Evolutionary conservation across 2,113 vertebrate species (phyloP).

Genomic region (Hemicordylus capensis): DNA sequence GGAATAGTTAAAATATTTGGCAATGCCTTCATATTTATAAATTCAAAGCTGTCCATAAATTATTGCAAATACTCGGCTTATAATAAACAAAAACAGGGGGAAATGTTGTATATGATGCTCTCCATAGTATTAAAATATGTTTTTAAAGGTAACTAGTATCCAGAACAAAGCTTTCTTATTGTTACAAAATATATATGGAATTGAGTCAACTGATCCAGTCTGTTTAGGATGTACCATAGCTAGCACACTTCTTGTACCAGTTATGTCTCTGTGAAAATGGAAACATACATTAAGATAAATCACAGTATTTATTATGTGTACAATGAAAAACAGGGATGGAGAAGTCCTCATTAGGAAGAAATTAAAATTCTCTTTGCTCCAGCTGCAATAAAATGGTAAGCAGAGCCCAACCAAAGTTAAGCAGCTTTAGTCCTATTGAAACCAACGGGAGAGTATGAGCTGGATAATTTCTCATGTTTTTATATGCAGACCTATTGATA

Average conservation of each 20-base stretch:
- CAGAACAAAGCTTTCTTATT: conserved; percentile 44
- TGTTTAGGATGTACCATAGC: not conserved
- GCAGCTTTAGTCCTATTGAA: not conserved
- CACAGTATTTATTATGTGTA: not conserved
- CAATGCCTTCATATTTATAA: conserved; percentile 76
- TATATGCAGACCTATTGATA: not conserved
- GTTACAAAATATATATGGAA: conserved; percentile 31
- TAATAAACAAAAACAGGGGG: conserved; percentile 71
- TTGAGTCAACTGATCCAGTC: conserved; percentile 52
- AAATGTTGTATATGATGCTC: conserved; percentile 56
- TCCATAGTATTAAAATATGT: conserved; percentile 40
- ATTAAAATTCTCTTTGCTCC: accelerated
- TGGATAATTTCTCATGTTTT: not conserved
- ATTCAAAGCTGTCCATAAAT: conserved; percentile 78
- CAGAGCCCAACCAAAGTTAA: not conserved
- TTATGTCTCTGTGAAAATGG: conserved; percentile 57
- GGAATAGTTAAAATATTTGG: conserved; percentile 81
- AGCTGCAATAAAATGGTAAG: not conserved
- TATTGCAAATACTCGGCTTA: conserved; percentile 75
- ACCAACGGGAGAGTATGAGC: not conserved
- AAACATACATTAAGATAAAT: conserved; percentile 27
- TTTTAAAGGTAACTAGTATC: conserved; percentile 69
- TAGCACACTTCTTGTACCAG: not conserved
- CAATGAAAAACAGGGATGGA: not conserved
- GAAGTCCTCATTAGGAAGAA: not conserved